These are phyloP conservation scores for Melanotus villosus DNA, from an alignment of 2,888 invertebrate species.

Conservation along the genomic window DNA sequence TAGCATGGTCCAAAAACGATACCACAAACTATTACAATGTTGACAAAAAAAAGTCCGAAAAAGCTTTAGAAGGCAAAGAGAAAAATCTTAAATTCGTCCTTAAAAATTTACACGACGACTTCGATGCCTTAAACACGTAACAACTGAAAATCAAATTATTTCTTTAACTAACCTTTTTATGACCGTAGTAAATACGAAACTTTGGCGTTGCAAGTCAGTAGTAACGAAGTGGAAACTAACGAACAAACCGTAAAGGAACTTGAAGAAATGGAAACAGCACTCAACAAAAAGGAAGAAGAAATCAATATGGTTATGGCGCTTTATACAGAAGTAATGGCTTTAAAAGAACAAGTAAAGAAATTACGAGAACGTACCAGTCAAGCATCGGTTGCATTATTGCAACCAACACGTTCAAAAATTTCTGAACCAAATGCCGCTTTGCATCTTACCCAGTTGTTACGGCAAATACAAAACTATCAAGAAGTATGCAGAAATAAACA, in stretches of 20 bases:
- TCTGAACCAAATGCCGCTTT: constrained; percentile 60
- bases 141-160: constrained; percentile 28
- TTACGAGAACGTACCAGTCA: constrained; percentile 60
- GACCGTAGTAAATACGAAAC: constrained; percentile 60
- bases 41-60: no score
- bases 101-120: constrained; percentile 65
- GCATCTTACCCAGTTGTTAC: constrained; percentile 65
- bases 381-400: constrained; percentile 49
- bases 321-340: constrained; percentile 66
- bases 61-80: constrained; percentile 56
- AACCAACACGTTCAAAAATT: constrained; percentile 41
- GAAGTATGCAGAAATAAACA: constrained; percentile 49
- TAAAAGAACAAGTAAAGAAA: constrained; percentile 65
- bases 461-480: constrained; percentile 66
- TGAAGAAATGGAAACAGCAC: constrained; percentile 62
- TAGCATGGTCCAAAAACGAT: no score
- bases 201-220: constrained; percentile 51
- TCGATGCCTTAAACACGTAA: constrained; percentile 63
- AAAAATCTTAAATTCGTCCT: constrained; percentile 64
- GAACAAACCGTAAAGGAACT: constrained; percentile 58
- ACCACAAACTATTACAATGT: no score
- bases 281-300: constrained; percentile 66
- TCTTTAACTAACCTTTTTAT: background rate
- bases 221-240: constrained; percentile 43
- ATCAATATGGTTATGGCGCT: constrained; percentile 67